Conservation (phyloP, 2,888 invertebrate genomes). For the Acronicta psi region DNA sequence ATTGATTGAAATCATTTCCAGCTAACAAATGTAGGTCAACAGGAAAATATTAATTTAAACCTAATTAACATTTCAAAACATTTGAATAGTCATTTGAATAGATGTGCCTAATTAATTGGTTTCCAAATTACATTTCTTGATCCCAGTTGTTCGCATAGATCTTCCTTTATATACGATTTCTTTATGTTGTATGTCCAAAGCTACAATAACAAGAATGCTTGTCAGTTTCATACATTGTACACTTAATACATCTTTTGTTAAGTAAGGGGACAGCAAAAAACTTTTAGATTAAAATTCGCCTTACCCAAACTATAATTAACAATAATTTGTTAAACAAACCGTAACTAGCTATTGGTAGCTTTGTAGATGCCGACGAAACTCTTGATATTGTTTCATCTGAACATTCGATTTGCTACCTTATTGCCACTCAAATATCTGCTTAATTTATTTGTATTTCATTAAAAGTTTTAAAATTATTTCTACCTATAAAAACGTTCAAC, state of each 20-base stretch:
- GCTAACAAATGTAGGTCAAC: conserved; percentile 18
- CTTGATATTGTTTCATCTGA: conserved; percentile 21
- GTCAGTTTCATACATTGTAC: conserved; percentile 42
- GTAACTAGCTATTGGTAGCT: conserved; percentile 68
- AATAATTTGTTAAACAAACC: conserved; percentile 83
- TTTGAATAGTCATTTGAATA: too few species aligned
- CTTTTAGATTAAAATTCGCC: conserved; percentile 60
- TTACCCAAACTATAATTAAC: conserved; percentile 77
- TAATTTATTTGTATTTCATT: conserved; percentile 6
- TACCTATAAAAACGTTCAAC: not conserved
- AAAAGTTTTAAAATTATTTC: not conserved
- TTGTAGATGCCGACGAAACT: conserved; percentile 77
- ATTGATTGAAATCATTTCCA: conserved; percentile 14
- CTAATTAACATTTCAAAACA: conserved; percentile 11
- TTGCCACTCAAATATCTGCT: not conserved
- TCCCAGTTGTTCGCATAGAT: conserved; percentile 25
- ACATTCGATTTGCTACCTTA: conserved; percentile 49
- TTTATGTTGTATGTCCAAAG: conserved; percentile 21
- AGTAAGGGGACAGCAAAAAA: conserved; percentile 44
- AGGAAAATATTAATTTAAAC: conserved; percentile 36
- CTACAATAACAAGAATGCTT: conserved; percentile 35
- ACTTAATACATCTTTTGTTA: conserved; percentile 47
- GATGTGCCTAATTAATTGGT: conserved; percentile 37
- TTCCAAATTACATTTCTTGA: conserved; percentile 18
- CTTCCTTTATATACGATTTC: conserved; percentile 12